Base-by-base conservation (phyloP, 2,113 vertebrate genomes). In the Misgurnus anguillicaudatus region DNA sequence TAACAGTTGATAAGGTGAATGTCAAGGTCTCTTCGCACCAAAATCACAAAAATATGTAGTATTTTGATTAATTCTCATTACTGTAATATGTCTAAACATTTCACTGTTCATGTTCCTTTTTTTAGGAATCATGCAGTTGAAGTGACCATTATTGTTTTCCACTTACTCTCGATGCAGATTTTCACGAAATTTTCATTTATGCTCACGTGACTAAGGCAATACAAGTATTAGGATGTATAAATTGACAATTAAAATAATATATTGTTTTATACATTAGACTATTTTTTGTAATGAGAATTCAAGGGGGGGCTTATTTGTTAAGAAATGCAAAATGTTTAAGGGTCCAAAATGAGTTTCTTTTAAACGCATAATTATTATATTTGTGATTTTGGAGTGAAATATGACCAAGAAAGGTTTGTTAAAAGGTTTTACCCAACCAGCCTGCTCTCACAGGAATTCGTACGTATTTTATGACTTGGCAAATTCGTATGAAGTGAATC, bases 11-110 rank as follows among this genome's bases (percentile, higher is more conserved):
- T 14, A 19, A 17, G 17, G 53, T 57, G 53, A 57, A 57, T 19
- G 53, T 74, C n/a, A 19, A 74, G 71, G 71, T 74, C 57, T 42
- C 53, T 75, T 64, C 9, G 63, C 4, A 24, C 45, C 73, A 31
- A 47, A 73, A 42, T 53, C 14, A 5, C 13, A 69, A 36, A 0
- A 51, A 69, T 51, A n/a, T n/a, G n/a, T 16, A 14, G 48, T 14
- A 51, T 51, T 14, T 14, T 14, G 13, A 14, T 14, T 14, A 42
- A 42, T 42, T 51, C 48, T 16, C 47, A 14, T 48, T 48, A 48
- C 45, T 11, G 9, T 48, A 48, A 48, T 48, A 13, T 48, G 47
- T 11, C 9, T 1, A 11, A 48, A 48, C 47, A 48, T 48, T 48
- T 48, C 13, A 13, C 47, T 14, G 11, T 3, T 13, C 24, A 31